Evolutionary conservation across 2,113 vertebrate species (phyloP).

Genomic region (Rhea americana): DNA sequence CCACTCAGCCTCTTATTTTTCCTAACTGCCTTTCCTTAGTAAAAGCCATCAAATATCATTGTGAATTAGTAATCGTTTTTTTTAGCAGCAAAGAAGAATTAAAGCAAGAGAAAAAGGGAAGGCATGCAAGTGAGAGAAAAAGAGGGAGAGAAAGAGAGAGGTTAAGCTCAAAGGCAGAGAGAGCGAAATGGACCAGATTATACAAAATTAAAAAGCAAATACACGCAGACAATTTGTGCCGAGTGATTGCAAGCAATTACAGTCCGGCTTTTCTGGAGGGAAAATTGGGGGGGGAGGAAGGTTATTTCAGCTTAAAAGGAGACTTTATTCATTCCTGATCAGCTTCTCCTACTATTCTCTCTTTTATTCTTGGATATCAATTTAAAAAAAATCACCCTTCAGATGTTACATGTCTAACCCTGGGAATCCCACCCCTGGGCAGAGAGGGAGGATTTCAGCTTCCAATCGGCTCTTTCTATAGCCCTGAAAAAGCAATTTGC

Average conservation of each 20-base stretch:
- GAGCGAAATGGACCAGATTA: constrained; percentile 87
- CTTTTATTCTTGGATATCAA: constrained; percentile 85
- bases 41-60: constrained; percentile 74
- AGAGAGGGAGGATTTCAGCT: constrained; percentile 79
- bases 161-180: constrained; percentile 85
- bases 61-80: constrained; percentile 73
- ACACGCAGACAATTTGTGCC: constrained; percentile 85
- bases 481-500: constrained; percentile 83
- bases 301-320: constrained; percentile 84
- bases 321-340: constrained; percentile 87
- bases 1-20: constrained; percentile 34
- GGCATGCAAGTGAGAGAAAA: constrained; percentile 17
- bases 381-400: constrained; percentile 80
- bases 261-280: constrained; percentile 83
- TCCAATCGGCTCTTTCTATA: constrained; percentile 78
- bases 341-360: constrained; percentile 82
- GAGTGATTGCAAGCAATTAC: constrained; percentile 87
- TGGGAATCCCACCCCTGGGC: constrained; percentile 80
- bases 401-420: constrained; percentile 79
- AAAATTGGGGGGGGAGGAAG: constrained; percentile 75
- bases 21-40: constrained; percentile 71
- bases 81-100: constrained; percentile 72
- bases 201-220: constrained; percentile 91
- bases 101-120: constrained; percentile 63
- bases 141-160: constrained; percentile 66